Conservation (phyloP, 2,888 invertebrate genomes). For the Drosophila demipolita region DNA sequence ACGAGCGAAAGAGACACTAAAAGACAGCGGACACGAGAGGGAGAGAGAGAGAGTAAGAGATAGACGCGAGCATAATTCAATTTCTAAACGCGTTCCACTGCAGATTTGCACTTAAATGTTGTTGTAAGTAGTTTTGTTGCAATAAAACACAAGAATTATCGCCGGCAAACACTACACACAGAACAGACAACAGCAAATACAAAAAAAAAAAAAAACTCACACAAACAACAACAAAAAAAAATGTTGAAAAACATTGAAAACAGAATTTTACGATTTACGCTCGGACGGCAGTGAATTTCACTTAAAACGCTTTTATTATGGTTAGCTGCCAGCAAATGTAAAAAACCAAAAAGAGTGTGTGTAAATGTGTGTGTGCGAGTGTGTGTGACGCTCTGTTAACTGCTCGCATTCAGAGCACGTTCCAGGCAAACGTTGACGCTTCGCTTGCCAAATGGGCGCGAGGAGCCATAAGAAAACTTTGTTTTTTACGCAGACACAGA, state of each 20-base stretch:
- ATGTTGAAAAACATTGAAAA: slow-evolving; percentile 70
- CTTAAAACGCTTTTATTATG: slow-evolving; percentile 78
- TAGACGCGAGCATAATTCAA: slow-evolving; percentile 54
- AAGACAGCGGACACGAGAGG: background rate
- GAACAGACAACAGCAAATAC: slow-evolving; percentile 5
- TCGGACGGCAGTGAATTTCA: slow-evolving; percentile 73
- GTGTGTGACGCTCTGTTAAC: slow-evolving; percentile 48
- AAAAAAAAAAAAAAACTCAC: slow-evolving; percentile 22
- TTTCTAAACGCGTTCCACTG: slow-evolving; percentile 65
- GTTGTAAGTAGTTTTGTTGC: slow-evolving; percentile 54
- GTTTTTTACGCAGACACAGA: slow-evolving; percentile 37
- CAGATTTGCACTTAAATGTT: slow-evolving; percentile 49
- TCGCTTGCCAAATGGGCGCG: slow-evolving; percentile 67
- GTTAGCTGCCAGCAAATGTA: slow-evolving; percentile 50
- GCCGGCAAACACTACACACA: slow-evolving; percentile 31
- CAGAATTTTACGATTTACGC: slow-evolving; percentile 76
- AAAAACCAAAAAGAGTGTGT: slow-evolving; percentile 29
- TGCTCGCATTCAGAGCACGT: slow-evolving; percentile 75
- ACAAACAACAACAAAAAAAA: slow-evolving; percentile 41
- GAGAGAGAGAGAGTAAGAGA: background rate
- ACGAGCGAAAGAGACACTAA: background rate
- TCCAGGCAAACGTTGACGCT: slow-evolving; percentile 75
- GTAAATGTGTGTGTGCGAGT: slow-evolving; percentile 20
- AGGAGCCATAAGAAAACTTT: slow-evolving; percentile 56
- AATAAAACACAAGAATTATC: slow-evolving; percentile 50